These are phyloP conservation scores for Cartodere bifasciata DNA, from an alignment of 2,888 invertebrate species.

Conservation along the genomic window DNA sequence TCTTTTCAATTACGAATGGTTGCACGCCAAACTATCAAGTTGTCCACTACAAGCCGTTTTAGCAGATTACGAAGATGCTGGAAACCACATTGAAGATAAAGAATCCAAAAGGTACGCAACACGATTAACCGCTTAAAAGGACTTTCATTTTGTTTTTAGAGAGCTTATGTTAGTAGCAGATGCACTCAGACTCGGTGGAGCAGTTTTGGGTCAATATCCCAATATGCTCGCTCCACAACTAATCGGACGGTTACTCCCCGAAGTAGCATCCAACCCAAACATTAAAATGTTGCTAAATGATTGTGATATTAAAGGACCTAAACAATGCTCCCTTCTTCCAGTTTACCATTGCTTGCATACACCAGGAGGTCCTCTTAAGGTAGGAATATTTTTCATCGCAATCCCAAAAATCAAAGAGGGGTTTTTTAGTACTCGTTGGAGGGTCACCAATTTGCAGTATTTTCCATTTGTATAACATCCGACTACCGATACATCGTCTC, in stretches of 20 bases:
- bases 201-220: slow-evolving; percentile 81
- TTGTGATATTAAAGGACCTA: slow-evolving; percentile 80
- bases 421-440: slow-evolving; percentile 77
- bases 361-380: slow-evolving; percentile 96
- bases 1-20: slow-evolving; percentile 94
- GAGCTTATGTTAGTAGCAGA: slow-evolving; percentile 89
- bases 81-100: slow-evolving; percentile 65
- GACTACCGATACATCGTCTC: slow-evolving; percentile 90
- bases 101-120: slow-evolving; percentile 58
- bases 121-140: slow-evolving; percentile 4
- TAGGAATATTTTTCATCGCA: slow-evolving; percentile 24
- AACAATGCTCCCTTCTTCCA: slow-evolving; percentile 82
- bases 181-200: slow-evolving; percentile 85
- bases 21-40: slow-evolving; percentile 89
- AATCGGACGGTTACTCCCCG: slow-evolving; percentile 82
- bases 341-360: slow-evolving; percentile 94
- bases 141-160: slow-evolving; percentile 34
- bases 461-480: slow-evolving; percentile 79
- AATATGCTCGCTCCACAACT: slow-evolving; percentile 94
- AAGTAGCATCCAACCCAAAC: slow-evolving; percentile 68
- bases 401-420: neutral
- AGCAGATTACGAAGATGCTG: slow-evolving; percentile 92
- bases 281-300: slow-evolving; percentile 81
- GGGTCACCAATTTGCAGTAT: slow-evolving; percentile 96
- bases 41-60: slow-evolving; percentile 91